Evolutionary conservation across 2,113 vertebrate species (phyloP).

Genomic region (Rafetus swinhoei): DNA sequence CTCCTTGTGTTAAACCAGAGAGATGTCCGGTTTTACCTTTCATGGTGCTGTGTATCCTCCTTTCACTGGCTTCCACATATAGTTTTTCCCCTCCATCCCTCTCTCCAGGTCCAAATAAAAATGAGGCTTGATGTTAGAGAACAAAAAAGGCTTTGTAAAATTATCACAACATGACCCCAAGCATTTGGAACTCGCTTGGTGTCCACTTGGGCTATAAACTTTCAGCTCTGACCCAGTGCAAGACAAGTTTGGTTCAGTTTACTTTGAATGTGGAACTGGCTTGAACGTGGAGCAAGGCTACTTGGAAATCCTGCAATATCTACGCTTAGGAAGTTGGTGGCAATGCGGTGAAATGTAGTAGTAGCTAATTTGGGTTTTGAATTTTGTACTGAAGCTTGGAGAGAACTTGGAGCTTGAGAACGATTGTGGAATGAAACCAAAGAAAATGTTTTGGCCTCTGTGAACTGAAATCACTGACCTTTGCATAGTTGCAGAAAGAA

Average conservation of each 20-base stretch:
- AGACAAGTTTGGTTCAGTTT: not conserved
- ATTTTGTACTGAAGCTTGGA: conserved; percentile 10
- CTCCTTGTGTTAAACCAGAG: not conserved
- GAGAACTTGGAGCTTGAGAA: not conserved
- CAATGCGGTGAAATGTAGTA: not conserved
- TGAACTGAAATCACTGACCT: conserved; percentile 39
- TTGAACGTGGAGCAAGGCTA: fast-evolving
- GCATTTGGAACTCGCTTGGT: not conserved
- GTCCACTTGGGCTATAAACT: not conserved
- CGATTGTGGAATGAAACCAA: not conserved
- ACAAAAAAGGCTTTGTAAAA: not conserved
- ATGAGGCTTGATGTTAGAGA: not conserved
- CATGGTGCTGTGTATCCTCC: not conserved
- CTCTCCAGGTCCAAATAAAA: not conserved
- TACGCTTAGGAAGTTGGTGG: not conserved
- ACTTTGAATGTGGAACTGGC: not conserved
- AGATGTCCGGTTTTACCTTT: not conserved
- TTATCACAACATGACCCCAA: not conserved
- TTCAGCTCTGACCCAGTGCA: not conserved
- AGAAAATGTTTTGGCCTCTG: conserved; percentile 1
- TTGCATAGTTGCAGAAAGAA: conserved; percentile 44
- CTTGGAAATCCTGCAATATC: not conserved
- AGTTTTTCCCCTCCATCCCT: not conserved
- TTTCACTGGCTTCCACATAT: not conserved
- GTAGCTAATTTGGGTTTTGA: not conserved